Base-by-base conservation (phyloP, 2,113 vertebrate species). In the Entomyzon cyanotis region DNA sequence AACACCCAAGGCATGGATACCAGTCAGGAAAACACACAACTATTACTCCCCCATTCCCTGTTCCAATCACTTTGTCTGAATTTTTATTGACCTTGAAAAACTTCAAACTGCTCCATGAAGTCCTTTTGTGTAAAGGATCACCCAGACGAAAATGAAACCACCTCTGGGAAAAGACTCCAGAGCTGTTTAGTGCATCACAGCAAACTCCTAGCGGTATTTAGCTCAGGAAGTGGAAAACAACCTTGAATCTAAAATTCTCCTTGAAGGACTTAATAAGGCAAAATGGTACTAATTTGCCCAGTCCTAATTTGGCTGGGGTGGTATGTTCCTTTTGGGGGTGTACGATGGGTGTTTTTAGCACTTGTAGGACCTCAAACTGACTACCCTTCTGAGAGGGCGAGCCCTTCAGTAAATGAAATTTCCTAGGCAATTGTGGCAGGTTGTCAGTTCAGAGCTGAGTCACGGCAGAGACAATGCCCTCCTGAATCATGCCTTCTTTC, bases 401-500 rank as follows among this genome's bases (percentile, higher is more conserved):
- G 31, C 52, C n/a, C 5, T 77, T 63, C 39, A 49, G n/a, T 52
- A 80, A 69, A 79, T 10, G 19, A 90, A 80, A 59, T 67, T 71
- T 86, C 68, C 1, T 4, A 77, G 55, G 52, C 0, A 13, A 21
- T 60, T 21, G 23, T 62, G 62, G 52, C 80, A 90, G 62, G 60
- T 30, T 84, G 85, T 93, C 87, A 69, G 47, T 71, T 87, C 39
- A 46, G 46, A 91, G 60, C 79, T 97, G 92, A 96, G 85, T 96
- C 94, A 93, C 1, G 5, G 60, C 6, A 0, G 15, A 94, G 90
- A 95, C 83, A 86, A 90, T 95, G 69, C 56, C 62, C 44, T 93
- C 60, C 76, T 92, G 94, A 96, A 92, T 95, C 96, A 96, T 52
- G 24, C 58, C 71, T 92, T 78, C 83, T 86, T 87, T 93, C 52